Evolutionary conservation across 2,797 vertebrate genomes (phyloP), one percentile per base, ranked within the genome.

Genomic region (Anableps anableps): DNA sequence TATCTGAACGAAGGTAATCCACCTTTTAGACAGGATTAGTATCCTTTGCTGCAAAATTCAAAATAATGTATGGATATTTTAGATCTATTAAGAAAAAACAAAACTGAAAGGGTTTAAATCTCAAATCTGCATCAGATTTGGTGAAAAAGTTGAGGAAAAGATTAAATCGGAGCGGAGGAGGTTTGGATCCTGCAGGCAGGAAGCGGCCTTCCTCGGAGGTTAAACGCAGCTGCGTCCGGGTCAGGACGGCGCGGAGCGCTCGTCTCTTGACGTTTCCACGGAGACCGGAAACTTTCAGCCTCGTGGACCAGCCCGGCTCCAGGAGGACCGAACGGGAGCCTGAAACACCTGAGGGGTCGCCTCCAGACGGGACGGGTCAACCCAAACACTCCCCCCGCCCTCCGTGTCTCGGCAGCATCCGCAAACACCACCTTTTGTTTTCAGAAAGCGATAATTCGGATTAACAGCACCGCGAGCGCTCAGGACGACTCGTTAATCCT

Each of bases 401-500:
- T n/a, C 50, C 6, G n/a, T 17, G 72, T 83, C 75, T 48, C 80
- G 4, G 66, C 78, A 66, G 21, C 60, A 31, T 66, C 80, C 78
- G 78, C 75, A 66, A 75, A 83, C 77, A 51, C 83, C 83, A 86
- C 71, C 80, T 85, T 83, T 77, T 86, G 86, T 85, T 81, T 83
- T 60, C 38, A 51, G 62, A 5, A 1, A 51, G 29, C 13, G 77
- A 86, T 88, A 83, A 90, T 72, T 85, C 5, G 43, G 88, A 86
- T 91, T 84, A 86, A 82, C 84, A 53, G 31, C 51, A 47, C 43
- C 51, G 82, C 51, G 85, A 89, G 83, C 76, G 80, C 91, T 87
- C 90, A 80, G 86, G 89, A 87, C 79, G 83, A 91, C 83, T 85
- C 82, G 79, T 74, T 93, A 93, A 95, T 95, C 94, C 93, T 94